Conservation (phyloP, 2,113 vertebrate genomes). For the Neogale vison region DNA sequence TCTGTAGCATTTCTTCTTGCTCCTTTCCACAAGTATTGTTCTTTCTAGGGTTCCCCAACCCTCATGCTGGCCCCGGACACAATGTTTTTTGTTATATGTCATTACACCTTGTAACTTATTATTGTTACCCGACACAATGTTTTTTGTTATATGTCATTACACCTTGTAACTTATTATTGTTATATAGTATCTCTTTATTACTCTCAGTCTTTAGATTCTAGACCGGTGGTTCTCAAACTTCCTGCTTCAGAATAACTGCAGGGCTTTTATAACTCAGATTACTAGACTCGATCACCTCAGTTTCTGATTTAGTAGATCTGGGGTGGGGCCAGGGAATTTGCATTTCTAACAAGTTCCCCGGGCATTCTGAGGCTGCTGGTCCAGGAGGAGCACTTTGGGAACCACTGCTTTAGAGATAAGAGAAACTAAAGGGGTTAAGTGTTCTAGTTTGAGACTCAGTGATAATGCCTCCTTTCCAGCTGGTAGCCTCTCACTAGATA, state of each 20-base stretch:
- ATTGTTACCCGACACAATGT: neutral
- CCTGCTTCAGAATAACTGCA: neutral
- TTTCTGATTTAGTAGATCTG: neutral
- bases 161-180: neutral
- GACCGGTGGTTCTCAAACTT: neutral
- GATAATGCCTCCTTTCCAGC: neutral
- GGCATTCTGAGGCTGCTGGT: neutral
- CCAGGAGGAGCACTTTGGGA: neutral
- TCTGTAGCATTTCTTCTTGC: neutral
- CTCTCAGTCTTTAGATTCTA: neutral
- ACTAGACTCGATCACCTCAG: neutral
- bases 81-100: neutral
- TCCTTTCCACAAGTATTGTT: neutral
- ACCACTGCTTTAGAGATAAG: neutral
- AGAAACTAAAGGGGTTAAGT: neutral
- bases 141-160: neutral
- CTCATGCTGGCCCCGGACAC: fast-evolving
- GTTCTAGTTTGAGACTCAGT: neutral
- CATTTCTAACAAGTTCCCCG: neutral
- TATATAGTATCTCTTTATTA: neutral
- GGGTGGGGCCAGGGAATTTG: neutral
- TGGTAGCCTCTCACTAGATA: neutral
- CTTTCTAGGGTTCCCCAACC: fast-evolving
- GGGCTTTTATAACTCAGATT: neutral
- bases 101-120: neutral